Evolutionary conservation across 2,113 vertebrate genomes (phyloP), one percentile per base, ranked within the genome.

Genomic region (Phrynosoma platyrhinos): DNA sequence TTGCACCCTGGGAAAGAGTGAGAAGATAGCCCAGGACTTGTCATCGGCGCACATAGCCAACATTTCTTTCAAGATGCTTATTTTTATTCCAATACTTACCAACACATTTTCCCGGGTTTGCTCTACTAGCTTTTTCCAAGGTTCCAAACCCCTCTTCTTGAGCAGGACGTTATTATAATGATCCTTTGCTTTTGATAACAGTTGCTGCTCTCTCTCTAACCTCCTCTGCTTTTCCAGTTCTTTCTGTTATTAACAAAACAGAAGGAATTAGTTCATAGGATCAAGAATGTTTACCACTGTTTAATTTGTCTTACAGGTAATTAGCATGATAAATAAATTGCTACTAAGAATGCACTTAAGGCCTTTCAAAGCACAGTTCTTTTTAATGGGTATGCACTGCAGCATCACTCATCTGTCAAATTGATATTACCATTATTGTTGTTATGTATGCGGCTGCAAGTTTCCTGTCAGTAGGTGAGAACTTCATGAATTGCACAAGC

Each of bases 51-150:
- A 75, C 5, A 36, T n/a, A 74, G 30, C 27, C 58, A 52, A 32
- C 30, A n/a, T 75, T 75, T 21, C 23, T 36, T 53, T 36, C 30
- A 79, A 86, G 47, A 81, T 12, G 18, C 32, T 32, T 10, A 82
- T 68, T 55, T 83, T 88, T 68, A 55, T 18, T 68, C 62, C 9
- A 66, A 85, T 9, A 84, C n/a, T 91, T 87, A 99, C 99, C 98
- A 97, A 89, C 14, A 90, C 53, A 40, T 97, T 97, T 92, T 93
- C 89, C 86, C 92, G 94, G 93, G 92, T 96, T 94, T 97, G 95
- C 80, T 96, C 92, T 92, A 97, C 93, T 64, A 99, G 92, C 79
- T 84, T 97, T 96, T 97, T 98, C 98, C 98, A 99, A 77, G 98
- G 98, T 1, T 93, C 93, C 85, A 99, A 94, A 69, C 98, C 98